Percentiles rank a stretch among this genome's conserved stretches.
These are phyloP conservation scores for Odontesthes bonariensis DNA, from an alignment of 2,113 vertebrate genomes.

Conservation along the genomic window DNA sequence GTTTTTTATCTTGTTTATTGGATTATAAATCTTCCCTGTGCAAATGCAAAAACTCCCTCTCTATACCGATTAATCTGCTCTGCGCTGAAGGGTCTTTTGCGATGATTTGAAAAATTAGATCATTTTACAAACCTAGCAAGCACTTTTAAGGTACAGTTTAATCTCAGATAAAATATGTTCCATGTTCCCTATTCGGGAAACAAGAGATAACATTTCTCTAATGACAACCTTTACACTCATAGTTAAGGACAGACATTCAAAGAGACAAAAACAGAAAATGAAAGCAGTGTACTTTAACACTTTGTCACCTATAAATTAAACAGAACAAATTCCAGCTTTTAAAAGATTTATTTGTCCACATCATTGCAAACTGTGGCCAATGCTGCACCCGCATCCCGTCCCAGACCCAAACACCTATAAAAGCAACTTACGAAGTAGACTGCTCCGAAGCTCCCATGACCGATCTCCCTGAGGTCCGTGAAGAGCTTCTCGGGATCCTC, in stretches of 20 bases:
- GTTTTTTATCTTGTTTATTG: too few relatives aligned
- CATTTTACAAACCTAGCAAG: too few relatives aligned
- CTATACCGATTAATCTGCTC: too few relatives aligned
- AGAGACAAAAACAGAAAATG: not conserved
- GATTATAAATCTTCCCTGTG: too few relatives aligned
- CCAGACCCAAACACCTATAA: not conserved
- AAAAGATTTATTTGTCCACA: not conserved
- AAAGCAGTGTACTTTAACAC: too few relatives aligned
- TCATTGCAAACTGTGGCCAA: not conserved
- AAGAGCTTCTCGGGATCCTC: conserved; percentile 95
- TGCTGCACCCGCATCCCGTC: not conserved
- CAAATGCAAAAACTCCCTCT: too few relatives aligned
- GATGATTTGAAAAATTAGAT: not conserved
- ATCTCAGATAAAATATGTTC: too few relatives aligned
- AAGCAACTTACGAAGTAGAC: conserved; percentile 89
- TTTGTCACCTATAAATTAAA: too few relatives aligned
- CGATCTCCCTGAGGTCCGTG: conserved; percentile 92
- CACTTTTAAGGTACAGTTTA: too few relatives aligned
- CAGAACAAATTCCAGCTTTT: too few relatives aligned
- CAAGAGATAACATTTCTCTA: not conserved
- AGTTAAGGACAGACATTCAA: too few relatives aligned
- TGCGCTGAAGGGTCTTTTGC: too few relatives aligned
- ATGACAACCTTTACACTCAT: not conserved
- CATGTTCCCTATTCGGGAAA: not conserved
- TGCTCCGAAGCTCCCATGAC: conserved; percentile 94